phyloP scores from a whole-genome alignment of 2,797 vertebrate species.

The Esox masquinongy region DNA sequence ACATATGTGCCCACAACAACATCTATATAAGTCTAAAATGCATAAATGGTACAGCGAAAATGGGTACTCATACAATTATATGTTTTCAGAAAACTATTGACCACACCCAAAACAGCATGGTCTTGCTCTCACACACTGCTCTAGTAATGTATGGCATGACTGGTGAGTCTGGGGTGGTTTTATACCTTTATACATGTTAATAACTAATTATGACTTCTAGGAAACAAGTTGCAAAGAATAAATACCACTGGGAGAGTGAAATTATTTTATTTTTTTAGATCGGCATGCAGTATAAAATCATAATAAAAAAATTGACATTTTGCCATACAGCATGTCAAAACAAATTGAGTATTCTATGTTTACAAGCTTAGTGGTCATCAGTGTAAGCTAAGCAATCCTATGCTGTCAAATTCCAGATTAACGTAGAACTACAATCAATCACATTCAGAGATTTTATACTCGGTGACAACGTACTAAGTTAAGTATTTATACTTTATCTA shows the following conservation, averaged over 20 bases:
- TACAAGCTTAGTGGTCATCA: conserved; percentile 29
- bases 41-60: too few relatives aligned
- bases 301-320: conserved; percentile 66
- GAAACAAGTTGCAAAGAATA: background rate
- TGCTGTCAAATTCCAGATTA: background rate
- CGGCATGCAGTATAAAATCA: conserved; percentile 81
- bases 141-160: too few relatives aligned
- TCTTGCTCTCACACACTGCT: too few relatives aligned
- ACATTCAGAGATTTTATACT: background rate
- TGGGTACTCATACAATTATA: too few relatives aligned
- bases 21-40: too few relatives aligned
- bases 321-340: conserved; percentile 51
- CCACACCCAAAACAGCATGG: too few relatives aligned
- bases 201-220: too few relatives aligned
- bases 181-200: too few relatives aligned
- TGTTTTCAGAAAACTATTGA: too few relatives aligned
- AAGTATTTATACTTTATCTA: background rate
- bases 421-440: too few relatives aligned
- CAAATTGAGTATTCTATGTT: conserved; percentile 59
- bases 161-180: too few relatives aligned
- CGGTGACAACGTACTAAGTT: background rate
- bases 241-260: conserved; percentile 52
- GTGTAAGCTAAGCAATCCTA: conserved; percentile 39
- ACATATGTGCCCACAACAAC: too few relatives aligned
- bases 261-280: conserved; percentile 59